These are phyloP conservation scores for Anthophora plumipes DNA, from an alignment of 2,888 invertebrate species.

Conservation along the genomic window DNA sequence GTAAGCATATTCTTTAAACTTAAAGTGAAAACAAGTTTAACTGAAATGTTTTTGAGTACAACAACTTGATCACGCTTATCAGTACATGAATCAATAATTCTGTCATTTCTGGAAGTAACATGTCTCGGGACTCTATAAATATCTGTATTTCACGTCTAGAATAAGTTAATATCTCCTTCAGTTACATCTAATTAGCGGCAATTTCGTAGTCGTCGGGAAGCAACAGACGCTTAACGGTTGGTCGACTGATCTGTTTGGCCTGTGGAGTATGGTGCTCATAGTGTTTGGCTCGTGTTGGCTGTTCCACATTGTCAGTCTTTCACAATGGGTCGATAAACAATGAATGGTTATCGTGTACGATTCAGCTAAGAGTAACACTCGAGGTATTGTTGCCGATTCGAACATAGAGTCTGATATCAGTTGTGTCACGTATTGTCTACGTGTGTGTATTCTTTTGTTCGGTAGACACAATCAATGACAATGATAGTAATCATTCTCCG, in stretches of 20 bases:
- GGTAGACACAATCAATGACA: not conserved
- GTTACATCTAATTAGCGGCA: not conserved
- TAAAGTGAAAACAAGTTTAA: too few species aligned
- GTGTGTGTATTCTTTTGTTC: constrained; percentile 28
- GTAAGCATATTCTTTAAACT: too few species aligned
- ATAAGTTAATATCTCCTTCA: not conserved
- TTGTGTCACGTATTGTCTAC: constrained; percentile 28
- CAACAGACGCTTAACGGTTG: constrained; percentile 22
- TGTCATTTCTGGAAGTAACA: too few species aligned
- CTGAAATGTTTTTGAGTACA: too few species aligned
- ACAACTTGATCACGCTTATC: too few species aligned
- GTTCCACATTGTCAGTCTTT: constrained; percentile 53
- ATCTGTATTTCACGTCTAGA: too few species aligned
- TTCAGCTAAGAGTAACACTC: constrained; percentile 54
- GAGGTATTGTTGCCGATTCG: constrained; percentile 50
- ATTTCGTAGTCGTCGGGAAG: constrained; percentile 1
- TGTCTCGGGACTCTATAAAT: too few species aligned
- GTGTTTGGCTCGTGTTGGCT: constrained; percentile 42
- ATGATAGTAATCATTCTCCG: constrained; percentile 1
- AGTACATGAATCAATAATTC: too few species aligned
- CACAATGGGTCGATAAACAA: constrained; percentile 68
- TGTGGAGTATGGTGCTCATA: constrained; percentile 19
- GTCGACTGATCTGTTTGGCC: constrained; percentile 35
- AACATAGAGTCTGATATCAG: constrained; percentile 42
- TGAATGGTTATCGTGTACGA: constrained; percentile 64